Conservation (phyloP, 2,113 vertebrate species). For the Serinus canaria region DNA sequence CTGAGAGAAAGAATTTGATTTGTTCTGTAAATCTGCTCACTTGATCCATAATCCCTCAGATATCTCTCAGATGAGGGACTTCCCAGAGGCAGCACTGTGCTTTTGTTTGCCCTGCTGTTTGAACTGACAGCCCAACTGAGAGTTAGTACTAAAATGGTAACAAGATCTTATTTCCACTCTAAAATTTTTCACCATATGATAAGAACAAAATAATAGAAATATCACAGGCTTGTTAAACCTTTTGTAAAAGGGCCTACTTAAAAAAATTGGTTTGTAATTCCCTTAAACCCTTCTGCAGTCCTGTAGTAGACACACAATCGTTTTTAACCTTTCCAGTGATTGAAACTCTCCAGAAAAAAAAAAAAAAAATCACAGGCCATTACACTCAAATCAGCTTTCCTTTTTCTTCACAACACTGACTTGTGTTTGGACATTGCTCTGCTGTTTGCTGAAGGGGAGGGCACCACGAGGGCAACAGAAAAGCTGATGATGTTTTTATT, state of each 20-base stretch:
- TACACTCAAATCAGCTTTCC: not conserved
- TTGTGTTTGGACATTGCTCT: not conserved
- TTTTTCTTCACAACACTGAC: not conserved
- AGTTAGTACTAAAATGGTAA: not conserved
- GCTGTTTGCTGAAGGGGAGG: not conserved
- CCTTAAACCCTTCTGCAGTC: not conserved
- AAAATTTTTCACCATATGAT: not conserved
- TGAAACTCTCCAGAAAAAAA: not conserved
- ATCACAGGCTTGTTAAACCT: not conserved
- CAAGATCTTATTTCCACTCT: not conserved
- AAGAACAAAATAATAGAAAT: conserved; percentile 22
- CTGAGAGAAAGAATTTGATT: not conserved
- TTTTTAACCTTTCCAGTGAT: not conserved
- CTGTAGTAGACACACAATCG: not conserved
- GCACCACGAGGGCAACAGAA: not conserved
- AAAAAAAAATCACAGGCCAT: not conserved
- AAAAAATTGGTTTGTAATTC: not conserved
- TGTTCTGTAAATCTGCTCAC: not conserved
- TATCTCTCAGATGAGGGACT: not conserved
- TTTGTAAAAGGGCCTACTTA: not conserved
- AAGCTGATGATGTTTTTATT: not conserved
- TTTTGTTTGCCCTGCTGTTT: not conserved
- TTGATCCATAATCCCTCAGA: not conserved
- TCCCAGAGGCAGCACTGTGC: not conserved
- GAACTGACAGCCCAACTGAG: not conserved